Conservation (phyloP, 2,888 invertebrate species). For the Mesorhabditis sp. region DNA sequence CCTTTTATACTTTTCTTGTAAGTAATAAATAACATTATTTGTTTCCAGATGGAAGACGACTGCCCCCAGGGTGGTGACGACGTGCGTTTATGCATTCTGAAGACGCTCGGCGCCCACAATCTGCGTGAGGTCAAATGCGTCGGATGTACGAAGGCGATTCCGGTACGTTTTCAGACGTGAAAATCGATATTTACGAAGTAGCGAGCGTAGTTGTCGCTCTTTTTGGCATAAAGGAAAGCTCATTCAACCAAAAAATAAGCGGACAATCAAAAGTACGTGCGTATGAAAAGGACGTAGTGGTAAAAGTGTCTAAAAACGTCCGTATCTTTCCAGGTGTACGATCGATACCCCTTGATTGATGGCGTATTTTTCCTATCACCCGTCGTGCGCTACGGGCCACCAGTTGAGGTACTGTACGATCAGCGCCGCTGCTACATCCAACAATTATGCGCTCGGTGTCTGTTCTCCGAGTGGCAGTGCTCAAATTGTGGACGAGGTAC, state of each 20-base stretch:
- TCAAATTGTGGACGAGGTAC: conserved; percentile 24
- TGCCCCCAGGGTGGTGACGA: conserved; percentile 97
- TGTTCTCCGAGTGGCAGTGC: conserved; percentile 39
- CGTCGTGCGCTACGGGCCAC: conserved; percentile 59
- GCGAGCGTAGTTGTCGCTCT: too few relatives aligned
- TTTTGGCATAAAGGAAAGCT: too few relatives aligned
- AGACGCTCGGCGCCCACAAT: conserved; percentile 85
- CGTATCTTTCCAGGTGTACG: conserved; percentile 65
- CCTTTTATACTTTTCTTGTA: too few relatives aligned
- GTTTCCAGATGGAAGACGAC: conserved; percentile 85
- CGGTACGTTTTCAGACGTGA: conserved; percentile 64
- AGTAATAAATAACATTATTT: neutral
- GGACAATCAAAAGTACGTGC: too few relatives aligned
- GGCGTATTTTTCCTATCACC: conserved; percentile 97
- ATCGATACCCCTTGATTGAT: conserved; percentile 92
- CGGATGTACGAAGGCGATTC: conserved; percentile 74
- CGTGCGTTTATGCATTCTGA: conserved; percentile 88
- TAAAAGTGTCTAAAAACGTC: too few relatives aligned
- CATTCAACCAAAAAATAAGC: too few relatives aligned
- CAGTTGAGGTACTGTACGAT: conserved; percentile 25
- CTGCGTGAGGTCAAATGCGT: conserved; percentile 71
- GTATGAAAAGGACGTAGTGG: too few relatives aligned
- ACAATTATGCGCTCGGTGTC: conserved; percentile 33
- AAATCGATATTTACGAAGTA: too few relatives aligned
- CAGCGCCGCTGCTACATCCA: conserved; percentile 29